Evolutionary conservation across 1,140 invertebrate species (phyloP).

Genomic region (Dinothrombium tinctorium): DNA sequence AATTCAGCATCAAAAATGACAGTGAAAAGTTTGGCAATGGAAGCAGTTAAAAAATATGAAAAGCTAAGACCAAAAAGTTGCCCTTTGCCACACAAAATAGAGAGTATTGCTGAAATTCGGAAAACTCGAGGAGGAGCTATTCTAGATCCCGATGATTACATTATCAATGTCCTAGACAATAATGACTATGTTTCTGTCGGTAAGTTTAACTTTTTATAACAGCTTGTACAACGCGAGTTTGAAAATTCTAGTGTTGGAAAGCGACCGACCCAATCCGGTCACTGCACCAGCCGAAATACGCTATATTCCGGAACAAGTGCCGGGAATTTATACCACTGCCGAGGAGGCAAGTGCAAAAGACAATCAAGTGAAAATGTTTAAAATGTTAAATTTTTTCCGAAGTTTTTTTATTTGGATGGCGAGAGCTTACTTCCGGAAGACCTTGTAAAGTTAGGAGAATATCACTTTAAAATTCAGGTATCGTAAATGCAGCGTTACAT

Average conservation of each 20-base stretch:
- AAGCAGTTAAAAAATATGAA: constrained; percentile 28
- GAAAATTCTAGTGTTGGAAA: constrained; percentile 26
- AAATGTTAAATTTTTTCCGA: not conserved
- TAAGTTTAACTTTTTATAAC: constrained; percentile 20
- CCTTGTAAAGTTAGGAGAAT: constrained; percentile 30
- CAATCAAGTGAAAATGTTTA: constrained; percentile 7
- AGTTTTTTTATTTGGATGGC: constrained; percentile 32
- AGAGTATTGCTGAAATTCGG: constrained; percentile 29
- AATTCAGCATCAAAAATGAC: constrained; percentile 24
- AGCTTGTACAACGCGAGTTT: constrained; percentile 4
- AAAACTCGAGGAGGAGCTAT: constrained; percentile 36
- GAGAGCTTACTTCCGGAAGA: constrained; percentile 32
- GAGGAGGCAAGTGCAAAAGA: constrained; percentile 14
- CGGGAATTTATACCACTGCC: no score
- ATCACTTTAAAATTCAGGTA: constrained; percentile 33
- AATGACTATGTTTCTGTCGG: constrained; percentile 38
- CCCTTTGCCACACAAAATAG: constrained; percentile 15
- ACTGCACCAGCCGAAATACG: constrained; percentile 30
- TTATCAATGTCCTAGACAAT: constrained; percentile 33
- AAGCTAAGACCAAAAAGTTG: constrained; percentile 19
- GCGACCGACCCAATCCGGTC: constrained; percentile 28
- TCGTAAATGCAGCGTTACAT: not conserved
- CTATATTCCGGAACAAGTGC: constrained; percentile 32
- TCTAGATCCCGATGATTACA: constrained; percentile 31
- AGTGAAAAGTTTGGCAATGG: constrained; percentile 31